Percentiles rank a stretch among this genome's conserved stretches.
phyloP scores from a whole-genome alignment of 2,797 vertebrate genomes.

The Amazonetta brasiliensis region DNA sequence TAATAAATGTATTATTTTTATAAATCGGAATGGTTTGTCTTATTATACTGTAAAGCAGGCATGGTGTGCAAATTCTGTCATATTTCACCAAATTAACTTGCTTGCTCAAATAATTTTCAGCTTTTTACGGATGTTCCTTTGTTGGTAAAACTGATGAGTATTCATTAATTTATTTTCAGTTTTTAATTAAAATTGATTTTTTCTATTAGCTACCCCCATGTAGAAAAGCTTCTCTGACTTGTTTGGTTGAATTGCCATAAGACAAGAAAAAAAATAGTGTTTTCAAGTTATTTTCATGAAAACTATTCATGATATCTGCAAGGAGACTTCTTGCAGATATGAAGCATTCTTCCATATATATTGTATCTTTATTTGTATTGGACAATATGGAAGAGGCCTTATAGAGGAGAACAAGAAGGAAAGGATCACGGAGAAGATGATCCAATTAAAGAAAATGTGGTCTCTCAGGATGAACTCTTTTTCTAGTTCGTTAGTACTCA shows the following conservation, averaged over 20 bases:
- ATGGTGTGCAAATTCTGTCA: not conserved
- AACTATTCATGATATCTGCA: not conserved
- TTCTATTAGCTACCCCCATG: not conserved
- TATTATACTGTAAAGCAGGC: not conserved
- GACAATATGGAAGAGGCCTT: not conserved
- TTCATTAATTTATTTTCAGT: not conserved
- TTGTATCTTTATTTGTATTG: not conserved
- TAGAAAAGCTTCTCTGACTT: not conserved
- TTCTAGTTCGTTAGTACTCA: not conserved
- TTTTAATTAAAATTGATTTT: not conserved
- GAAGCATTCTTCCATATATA: not conserved
- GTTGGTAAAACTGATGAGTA: not conserved
- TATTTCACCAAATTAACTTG: not conserved
- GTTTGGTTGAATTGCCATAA: not conserved
- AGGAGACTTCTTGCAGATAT: not conserved
- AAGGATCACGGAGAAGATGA: not conserved
- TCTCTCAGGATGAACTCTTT: not conserved
- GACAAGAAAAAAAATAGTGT: fast-evolving
- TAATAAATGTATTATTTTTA: not conserved
- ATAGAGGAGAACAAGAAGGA: not conserved
- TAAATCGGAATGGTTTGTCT: not conserved
- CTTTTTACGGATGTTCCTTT: not conserved
- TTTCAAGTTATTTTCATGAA: not conserved
- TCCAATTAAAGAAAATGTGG: not conserved
- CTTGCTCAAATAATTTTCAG: not conserved